Conservation (phyloP, 2,888 invertebrate genomes). For the Chaetoderma sp. region DNA sequence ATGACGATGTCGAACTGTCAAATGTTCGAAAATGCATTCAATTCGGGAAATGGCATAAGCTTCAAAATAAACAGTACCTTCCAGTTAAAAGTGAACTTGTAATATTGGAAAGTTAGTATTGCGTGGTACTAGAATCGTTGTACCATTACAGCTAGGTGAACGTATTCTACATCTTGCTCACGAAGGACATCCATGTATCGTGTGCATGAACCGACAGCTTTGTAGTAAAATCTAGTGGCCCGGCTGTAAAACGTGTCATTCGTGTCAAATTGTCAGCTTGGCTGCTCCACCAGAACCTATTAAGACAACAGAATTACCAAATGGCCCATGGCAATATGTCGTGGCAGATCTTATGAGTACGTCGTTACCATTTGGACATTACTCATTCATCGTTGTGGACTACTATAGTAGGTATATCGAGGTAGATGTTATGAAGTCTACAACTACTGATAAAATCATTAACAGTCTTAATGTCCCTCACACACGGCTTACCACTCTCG, state of each 20-base stretch:
- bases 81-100: slow-evolving; percentile 1
- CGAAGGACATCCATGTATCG: slow-evolving; percentile 20
- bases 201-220: not conserved
- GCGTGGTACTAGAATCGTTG: slow-evolving; percentile 8
- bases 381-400: slow-evolving; percentile 37
- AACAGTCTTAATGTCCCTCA: slow-evolving; percentile 9
- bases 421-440: slow-evolving; percentile 22
- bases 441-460: slow-evolving; percentile 24
- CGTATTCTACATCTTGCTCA: slow-evolving; percentile 15
- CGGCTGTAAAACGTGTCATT: not conserved
- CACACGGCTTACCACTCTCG: slow-evolving; percentile 31
- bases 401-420: slow-evolving; percentile 42
- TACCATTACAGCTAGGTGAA: not conserved
- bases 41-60: not conserved
- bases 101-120: slow-evolving; percentile 12
- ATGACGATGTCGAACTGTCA: not conserved
- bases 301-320: slow-evolving; percentile 25
- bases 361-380: slow-evolving; percentile 31
- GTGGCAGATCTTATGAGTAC: slow-evolving; percentile 37
- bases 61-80: slow-evolving; percentile 2
- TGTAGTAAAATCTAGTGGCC: slow-evolving; percentile 10
- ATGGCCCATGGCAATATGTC: slow-evolving; percentile 37
- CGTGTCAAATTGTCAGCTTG: slow-evolving; percentile 4
- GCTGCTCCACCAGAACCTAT: slow-evolving; percentile 20
- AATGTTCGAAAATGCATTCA: not conserved